Percentiles rank a stretch among this genome's conserved stretches.
Conservation (phyloP, 2,888 invertebrate species). For the Syritta pipiens region DNA sequence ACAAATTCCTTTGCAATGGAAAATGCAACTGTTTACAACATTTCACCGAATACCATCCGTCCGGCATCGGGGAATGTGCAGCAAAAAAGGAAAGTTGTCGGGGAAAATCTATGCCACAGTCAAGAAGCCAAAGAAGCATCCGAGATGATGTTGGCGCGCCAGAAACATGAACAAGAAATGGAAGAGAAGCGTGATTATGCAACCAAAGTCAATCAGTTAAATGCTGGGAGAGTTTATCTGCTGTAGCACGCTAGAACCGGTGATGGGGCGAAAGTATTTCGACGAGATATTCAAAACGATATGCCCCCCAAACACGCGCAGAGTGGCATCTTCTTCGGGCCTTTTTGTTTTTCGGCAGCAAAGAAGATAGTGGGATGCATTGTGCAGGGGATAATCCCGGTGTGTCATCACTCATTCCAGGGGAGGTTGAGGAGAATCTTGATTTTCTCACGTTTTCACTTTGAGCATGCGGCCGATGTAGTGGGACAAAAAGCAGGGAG, state of each 20-base stretch:
- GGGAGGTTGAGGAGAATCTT: conserved; percentile 36
- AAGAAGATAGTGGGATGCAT: conserved; percentile 4
- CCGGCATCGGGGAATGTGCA: conserved; percentile 47
- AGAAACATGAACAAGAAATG: conserved; percentile 7
- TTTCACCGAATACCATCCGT: conserved; percentile 33
- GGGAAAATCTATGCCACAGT: conserved; percentile 38
- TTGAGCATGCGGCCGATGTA: conserved; percentile 14
- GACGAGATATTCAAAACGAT: conserved; percentile 17
- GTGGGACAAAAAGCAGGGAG: neutral
- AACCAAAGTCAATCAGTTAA: conserved; percentile 42
- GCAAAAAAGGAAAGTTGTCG: conserved; percentile 52
- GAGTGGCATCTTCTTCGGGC: too few relatives aligned
- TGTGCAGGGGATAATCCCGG: conserved; percentile 26
- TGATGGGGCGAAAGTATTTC: conserved; percentile 58
- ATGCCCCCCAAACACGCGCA: neutral
- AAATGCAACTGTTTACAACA: conserved; percentile 33
- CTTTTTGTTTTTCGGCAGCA: conserved; percentile 15
- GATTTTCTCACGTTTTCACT: conserved; percentile 66
- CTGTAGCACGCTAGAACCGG: conserved; percentile 28
- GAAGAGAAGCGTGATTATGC: conserved; percentile 33
- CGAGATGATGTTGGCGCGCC: neutral
- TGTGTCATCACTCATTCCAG: conserved; percentile 29
- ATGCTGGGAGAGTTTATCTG: conserved; percentile 36
- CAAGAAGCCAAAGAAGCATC: too few relatives aligned
- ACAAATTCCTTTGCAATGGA: conserved; percentile 5